These are phyloP conservation scores for Discoglossus pictus DNA, from an alignment of 2,797 vertebrate genomes.

Conservation along the genomic window DNA sequence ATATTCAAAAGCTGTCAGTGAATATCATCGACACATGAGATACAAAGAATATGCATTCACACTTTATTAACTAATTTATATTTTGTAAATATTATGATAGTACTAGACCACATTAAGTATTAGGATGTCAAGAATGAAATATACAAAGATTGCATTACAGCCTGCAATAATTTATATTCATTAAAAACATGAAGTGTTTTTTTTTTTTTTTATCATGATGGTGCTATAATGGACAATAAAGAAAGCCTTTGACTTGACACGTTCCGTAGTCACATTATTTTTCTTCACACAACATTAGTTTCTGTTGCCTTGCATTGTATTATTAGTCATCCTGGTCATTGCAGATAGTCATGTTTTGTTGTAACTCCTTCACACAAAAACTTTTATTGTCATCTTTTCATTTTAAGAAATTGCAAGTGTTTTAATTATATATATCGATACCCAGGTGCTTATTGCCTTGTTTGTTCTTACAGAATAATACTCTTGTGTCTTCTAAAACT, in stretches of 20 bases:
- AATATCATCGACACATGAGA: no score
- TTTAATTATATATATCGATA: conserved; percentile 68
- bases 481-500: conserved; percentile 58
- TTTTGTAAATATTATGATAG: no score
- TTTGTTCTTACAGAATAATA: conserved; percentile 62
- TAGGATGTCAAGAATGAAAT: no score
- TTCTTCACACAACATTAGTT: conserved; percentile 69
- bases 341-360: background rate
- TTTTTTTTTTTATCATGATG: no score
- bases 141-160: no score
- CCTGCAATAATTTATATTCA: no score
- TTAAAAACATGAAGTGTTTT: no score
- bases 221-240: conserved; percentile 49
- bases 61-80: no score
- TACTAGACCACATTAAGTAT: no score
- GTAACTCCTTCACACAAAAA: conserved; percentile 48
- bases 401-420: conserved; percentile 48
- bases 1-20: no score
- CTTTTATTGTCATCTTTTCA: conserved; percentile 16
- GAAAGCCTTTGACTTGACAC: conserved; percentile 60
- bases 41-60: no score
- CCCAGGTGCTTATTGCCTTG: conserved; percentile 60
- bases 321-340: no score
- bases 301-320: conserved; percentile 61
- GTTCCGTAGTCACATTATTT: conserved; percentile 63